A percentile compares a stretch with the other conserved stretches of the same genome.
These are phyloP conservation scores for Apotomis betuletana DNA, from an alignment of 2,888 invertebrate species.

Conservation along the genomic window DNA sequence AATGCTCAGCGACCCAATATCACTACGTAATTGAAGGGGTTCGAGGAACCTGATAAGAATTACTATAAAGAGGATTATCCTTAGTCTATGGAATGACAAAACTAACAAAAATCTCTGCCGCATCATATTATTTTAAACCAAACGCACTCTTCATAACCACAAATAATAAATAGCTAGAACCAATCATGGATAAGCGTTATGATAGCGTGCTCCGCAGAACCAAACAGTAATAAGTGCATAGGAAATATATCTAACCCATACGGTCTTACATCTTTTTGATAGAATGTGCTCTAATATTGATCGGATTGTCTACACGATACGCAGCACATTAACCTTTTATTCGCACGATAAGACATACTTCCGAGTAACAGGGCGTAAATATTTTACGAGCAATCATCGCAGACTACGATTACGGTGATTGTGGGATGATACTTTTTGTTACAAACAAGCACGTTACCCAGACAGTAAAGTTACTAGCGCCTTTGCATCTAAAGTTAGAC, in stretches of 20 bases:
- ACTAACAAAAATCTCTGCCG: no score
- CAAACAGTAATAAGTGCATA: background rate
- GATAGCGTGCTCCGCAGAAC: background rate
- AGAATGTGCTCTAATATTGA: background rate
- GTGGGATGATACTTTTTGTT: background rate
- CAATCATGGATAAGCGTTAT: background rate
- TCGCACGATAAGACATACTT: conserved; percentile 21
- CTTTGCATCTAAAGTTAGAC: no score
- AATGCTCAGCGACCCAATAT: no score
- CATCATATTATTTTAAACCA: background rate
- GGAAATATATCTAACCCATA: background rate
- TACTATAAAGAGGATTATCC: no score
- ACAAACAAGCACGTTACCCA: no score
- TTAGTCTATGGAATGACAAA: no score
- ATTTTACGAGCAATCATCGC: conserved; percentile 19
- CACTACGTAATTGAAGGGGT: no score
- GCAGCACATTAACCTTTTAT: conserved; percentile 29
- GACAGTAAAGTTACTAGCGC: no score
- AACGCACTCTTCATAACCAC: background rate
- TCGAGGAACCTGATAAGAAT: no score
- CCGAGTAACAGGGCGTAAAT: conserved; percentile 25
- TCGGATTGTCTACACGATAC: conserved; percentile 7
- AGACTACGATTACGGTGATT: conserved; percentile 9
- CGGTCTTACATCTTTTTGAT: background rate
- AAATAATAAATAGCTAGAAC: background rate